phyloP scores from a whole-genome alignment of 1,140 invertebrate genomes.

The Zaprionus lachaisei region DNA sequence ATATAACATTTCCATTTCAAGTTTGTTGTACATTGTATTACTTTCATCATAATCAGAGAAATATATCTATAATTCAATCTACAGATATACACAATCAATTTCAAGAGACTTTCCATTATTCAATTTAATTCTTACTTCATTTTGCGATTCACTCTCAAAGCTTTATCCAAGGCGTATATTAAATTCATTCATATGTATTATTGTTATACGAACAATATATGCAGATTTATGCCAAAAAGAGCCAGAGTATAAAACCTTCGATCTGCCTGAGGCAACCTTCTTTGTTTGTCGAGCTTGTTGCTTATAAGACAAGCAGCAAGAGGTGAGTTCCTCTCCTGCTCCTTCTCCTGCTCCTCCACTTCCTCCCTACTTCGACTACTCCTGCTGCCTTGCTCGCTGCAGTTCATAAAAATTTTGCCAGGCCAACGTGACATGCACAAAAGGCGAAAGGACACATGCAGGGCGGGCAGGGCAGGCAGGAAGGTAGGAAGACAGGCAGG shows the following conservation, averaged over 20 bases:
- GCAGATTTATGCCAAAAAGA: background rate
- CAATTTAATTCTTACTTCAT: too few species aligned
- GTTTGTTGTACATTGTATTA: too few species aligned
- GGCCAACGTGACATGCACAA: conserved; percentile 80
- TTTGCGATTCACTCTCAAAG: too few species aligned
- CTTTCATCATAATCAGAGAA: too few species aligned
- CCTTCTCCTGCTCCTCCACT: background rate
- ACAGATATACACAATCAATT: too few species aligned
- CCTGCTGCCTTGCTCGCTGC: conserved; percentile 29
- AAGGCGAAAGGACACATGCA: conserved; percentile 74
- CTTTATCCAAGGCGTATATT: background rate
- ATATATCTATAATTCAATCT: too few species aligned
- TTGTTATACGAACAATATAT: background rate
- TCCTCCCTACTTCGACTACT: conserved; percentile 15
- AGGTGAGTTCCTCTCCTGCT: background rate
- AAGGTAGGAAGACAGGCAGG: background rate
- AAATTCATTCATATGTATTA: background rate
- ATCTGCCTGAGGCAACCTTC: background rate
- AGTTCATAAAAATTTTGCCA: conserved; percentile 83
- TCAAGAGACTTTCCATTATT: too few species aligned
- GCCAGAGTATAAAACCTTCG: background rate
- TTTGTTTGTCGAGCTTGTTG: background rate
- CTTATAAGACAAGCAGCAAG: conserved; percentile 58
- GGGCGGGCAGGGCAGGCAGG: background rate
- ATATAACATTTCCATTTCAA: too few species aligned